Conservation (phyloP, 2,797 vertebrate species). For the Alfaro cultratus region DNA sequence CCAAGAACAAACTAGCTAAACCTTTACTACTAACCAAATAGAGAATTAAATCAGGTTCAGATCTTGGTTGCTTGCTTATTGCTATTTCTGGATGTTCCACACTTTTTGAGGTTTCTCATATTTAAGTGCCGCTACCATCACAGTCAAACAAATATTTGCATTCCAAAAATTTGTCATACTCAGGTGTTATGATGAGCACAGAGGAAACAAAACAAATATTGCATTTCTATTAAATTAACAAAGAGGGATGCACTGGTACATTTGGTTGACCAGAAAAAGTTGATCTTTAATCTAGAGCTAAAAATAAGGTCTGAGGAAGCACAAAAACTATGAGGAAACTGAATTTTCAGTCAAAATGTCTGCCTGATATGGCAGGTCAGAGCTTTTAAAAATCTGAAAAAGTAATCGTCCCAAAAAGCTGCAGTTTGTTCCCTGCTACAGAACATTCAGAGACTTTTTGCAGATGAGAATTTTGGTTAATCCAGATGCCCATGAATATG, state of each 20-base stretch:
- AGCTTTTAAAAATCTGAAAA: background rate
- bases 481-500: constrained; percentile 23
- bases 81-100: constrained; percentile 32
- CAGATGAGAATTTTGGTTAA: constrained; percentile 14
- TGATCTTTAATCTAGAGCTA: background rate
- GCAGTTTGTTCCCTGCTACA: background rate
- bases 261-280: background rate
- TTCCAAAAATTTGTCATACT: constrained; percentile 50
- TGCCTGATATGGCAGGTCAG: background rate
- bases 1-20: constrained; percentile 7
- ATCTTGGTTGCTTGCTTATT: constrained; percentile 24
- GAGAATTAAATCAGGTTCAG: constrained; percentile 14
- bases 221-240: constrained; percentile 42
- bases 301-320: background rate
- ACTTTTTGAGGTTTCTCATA: constrained; percentile 47
- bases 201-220: constrained; percentile 15
- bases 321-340: background rate
- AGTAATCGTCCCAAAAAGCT: background rate
- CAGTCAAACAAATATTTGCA: constrained; percentile 29
- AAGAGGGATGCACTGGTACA: background rate
- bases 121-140: constrained; percentile 64
- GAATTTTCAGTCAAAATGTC: background rate
- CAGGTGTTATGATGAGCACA: constrained; percentile 64
- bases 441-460: constrained; percentile 2
- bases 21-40: constrained; percentile 26